Evolutionary conservation across 2,797 vertebrate species (phyloP), one percentile per base, ranked within the genome.

Genomic region (Pempheris klunzingeri): DNA sequence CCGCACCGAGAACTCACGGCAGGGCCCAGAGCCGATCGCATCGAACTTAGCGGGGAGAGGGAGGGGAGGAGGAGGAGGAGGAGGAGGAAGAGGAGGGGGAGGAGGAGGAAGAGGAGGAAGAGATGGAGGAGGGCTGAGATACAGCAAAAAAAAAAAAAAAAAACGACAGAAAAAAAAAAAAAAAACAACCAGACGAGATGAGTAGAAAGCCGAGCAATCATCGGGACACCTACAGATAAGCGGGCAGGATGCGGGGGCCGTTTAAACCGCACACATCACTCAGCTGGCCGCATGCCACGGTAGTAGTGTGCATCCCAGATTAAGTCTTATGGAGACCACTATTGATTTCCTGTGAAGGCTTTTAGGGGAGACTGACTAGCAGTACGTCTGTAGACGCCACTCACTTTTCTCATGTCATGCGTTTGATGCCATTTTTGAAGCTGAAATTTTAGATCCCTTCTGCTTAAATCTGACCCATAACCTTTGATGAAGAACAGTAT

Each of bases 1-100:
- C 93, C 93, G 94, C 94, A 94, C 93, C 92, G 93, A 94, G 91
- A 94, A 94, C 91, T 93, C 93, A 92, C 92, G 94, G 93, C 93
- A 95, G 93, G 94, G 94, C 92, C 92, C 90, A 93, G 92, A 91
- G 93, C 88, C 93, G 94, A 96, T 88, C 93, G 83, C 93, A 94
- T 95, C 95, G 94, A 95, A 93, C 95, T 93, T 86, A 80, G 80
- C 22, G 84, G 79, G 84, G 80, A 80, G 83, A 78, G 85, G 85
- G 82, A 85, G 88, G 81, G 74, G 74, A 57, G 70, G 71, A 65
- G 63, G 77, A 71, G 68, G 70, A 69, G 5, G 82, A 74, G 30
- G 75, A 77, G 20, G 80, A 67, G 41, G 63, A 71, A 18, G 77
- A 71, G 58, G 62, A 57, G 71, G 78, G 53, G 49, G 63, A 34